Conservation (phyloP, 2,888 invertebrate genomes). For the Drosophila cracens region DNA sequence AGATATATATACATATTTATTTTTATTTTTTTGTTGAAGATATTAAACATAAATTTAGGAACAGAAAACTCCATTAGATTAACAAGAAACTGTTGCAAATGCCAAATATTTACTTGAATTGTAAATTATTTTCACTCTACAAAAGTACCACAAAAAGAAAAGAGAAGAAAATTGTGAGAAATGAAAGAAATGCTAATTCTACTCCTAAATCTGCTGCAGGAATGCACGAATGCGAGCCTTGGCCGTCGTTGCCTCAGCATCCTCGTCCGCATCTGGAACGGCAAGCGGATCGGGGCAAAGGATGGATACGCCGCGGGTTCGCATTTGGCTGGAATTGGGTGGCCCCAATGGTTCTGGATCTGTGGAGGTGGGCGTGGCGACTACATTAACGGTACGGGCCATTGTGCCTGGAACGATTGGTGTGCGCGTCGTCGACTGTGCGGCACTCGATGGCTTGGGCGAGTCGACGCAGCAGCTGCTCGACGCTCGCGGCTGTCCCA, state of each 20-base stretch:
- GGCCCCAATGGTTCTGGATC: constrained; percentile 86
- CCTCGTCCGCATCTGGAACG: constrained; percentile 30
- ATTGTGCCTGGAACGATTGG: constrained; percentile 88
- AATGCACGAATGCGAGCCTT: constrained; percentile 69
- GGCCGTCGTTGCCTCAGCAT: constrained; percentile 45
- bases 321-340: constrained; percentile 91
- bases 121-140: neutral
- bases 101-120: neutral
- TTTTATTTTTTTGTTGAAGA: neutral
- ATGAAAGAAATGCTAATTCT: neutral
- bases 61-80: neutral
- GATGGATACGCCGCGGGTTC: constrained; percentile 86
- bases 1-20: neutral
- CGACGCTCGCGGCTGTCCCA: constrained; percentile 90
- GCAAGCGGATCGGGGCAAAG: constrained; percentile 37
- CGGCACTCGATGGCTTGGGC: constrained; percentile 91
- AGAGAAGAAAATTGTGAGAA: neutral
- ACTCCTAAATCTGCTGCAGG: constrained; percentile 21
- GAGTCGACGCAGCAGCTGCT: constrained; percentile 90
- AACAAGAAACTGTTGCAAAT: neutral
- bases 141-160: neutral
- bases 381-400: constrained; percentile 86
- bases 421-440: constrained; percentile 90
- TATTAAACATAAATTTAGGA: neutral
- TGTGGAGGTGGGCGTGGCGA: constrained; percentile 90